Evolutionary conservation across 2,888 invertebrate species (phyloP), one percentile per base, ranked within the genome.

Genomic region (Rhaphigaster nebulosa): DNA sequence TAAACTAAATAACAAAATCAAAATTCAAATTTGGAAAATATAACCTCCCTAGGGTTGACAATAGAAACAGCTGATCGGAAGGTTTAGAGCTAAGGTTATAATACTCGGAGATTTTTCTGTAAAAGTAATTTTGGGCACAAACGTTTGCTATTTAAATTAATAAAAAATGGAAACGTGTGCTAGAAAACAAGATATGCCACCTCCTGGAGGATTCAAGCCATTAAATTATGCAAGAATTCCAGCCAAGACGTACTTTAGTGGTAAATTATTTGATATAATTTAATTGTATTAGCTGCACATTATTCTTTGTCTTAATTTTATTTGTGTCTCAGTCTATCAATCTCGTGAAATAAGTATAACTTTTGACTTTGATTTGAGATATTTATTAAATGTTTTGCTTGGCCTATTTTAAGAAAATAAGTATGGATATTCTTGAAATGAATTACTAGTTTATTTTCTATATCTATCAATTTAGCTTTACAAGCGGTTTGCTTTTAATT

Each of bases 121-220:
- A 1, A 10, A 45, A n/a, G 6, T 56, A 60, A 45, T 76, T 65
- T 90, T 29, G 12, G 18, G 15, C n/a, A 29, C 23, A 15, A 52
- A 54, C 52, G 34, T 50, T 45, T 29, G 80, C 54, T 90, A 54
- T 84, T 90, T 84, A 29, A 90, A 87, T 34, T 34, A n/a, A 76
- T 20, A 34, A 23, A 60, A 90, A 70, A 92, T 91, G 89, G 76
- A 76, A 90, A 91, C 92, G 38, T 89, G 91, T 80, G 89, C 92
- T 20, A 92, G 90, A 89, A 94, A 94, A 93, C 99, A 99, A 94
- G 99, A 99, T 94, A 95, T 99, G 95, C 99, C 99, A 93, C 99
- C 99, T 92, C 94, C 95, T 90, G 98, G 98, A 93, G 99, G 99
- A 92, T 99, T 98, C 94, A 95, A 95, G 92, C 95, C 96, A 38